Conservation (phyloP, 1,140 invertebrate species). For the Hestina assimilis region DNA sequence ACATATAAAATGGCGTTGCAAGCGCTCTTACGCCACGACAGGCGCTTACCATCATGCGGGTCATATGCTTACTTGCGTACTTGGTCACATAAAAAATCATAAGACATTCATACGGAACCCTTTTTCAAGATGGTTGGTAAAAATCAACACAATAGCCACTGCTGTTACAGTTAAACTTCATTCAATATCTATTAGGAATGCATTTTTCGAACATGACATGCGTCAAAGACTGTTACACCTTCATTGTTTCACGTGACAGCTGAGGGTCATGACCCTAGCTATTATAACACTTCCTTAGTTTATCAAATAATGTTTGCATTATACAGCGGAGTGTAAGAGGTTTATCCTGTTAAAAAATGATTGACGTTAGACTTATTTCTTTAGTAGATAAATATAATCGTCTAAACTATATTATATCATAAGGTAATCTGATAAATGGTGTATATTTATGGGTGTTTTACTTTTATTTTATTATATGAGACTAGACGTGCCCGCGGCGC, state of each 20-base stretch:
- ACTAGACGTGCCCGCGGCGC: no score
- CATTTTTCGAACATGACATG: slow-evolving; percentile 4
- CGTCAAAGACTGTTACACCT: background rate
- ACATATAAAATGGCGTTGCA: no score
- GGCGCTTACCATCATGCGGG: no score
- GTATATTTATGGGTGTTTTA: background rate
- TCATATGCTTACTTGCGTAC: no score
- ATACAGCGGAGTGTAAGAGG: background rate
- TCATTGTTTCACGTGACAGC: background rate
- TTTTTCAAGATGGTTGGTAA: no score
- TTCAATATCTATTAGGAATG: slow-evolving; percentile 3
- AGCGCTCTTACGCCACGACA: no score
- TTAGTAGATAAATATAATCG: no score
- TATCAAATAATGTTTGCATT: slow-evolving; percentile 3
- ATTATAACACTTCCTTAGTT: background rate
- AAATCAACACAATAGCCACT: background rate
- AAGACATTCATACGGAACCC: no score
- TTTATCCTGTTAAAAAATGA: slow-evolving; percentile 3
- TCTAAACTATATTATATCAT: no score
- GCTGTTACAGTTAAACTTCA: background rate
- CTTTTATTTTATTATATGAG: no score
- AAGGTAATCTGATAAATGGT: background rate
- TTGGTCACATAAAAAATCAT: no score
- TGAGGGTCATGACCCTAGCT: slow-evolving; percentile 4
- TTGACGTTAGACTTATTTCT: slow-evolving; percentile 4